Percentiles rank a stretch among this genome's conserved stretches.
These are phyloP conservation scores for Carollia perspicillata DNA, from an alignment of 2,113 vertebrate genomes.

Conservation along the genomic window DNA sequence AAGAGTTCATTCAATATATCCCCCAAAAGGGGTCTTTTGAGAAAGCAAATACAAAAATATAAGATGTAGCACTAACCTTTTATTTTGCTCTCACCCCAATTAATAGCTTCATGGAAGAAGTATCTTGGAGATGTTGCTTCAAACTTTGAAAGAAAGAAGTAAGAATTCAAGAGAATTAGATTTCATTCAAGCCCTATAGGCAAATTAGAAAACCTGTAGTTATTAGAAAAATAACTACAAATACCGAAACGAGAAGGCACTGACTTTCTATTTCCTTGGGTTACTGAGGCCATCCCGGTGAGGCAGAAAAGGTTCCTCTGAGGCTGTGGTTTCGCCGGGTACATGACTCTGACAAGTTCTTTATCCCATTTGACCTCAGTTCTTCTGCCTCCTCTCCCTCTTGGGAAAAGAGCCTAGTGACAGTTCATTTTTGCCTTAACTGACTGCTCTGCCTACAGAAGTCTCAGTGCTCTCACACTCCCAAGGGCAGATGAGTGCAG, in stretches of 20 bases:
- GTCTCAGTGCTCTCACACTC: neutral
- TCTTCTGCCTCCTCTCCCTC: neutral
- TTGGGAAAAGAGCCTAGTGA: neutral
- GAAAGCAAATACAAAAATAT: neutral
- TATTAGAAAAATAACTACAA: neutral
- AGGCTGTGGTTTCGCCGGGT: neutral
- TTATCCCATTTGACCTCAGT: neutral
- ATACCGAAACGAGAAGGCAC: neutral
- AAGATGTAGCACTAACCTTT: conserved; percentile 78
- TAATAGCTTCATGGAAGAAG: conserved; percentile 72
- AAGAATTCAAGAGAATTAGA: conserved; percentile 45
- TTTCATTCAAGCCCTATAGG: neutral
- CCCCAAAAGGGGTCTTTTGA: neutral
- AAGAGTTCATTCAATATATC: neutral
- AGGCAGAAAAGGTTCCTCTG: neutral
- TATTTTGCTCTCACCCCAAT: conserved; percentile 64
- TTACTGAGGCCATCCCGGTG: neutral
- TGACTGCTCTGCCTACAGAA: neutral
- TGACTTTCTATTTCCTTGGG: neutral
- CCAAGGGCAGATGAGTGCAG: neutral
- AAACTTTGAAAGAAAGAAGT: conserved; percentile 78
- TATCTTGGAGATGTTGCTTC: conserved; percentile 67
- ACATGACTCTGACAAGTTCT: neutral
- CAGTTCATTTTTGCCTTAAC: neutral
- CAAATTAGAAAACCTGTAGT: neutral